Evolutionary conservation across 2,888 invertebrate species (phyloP).

Genomic region (Gortyna flavago): DNA sequence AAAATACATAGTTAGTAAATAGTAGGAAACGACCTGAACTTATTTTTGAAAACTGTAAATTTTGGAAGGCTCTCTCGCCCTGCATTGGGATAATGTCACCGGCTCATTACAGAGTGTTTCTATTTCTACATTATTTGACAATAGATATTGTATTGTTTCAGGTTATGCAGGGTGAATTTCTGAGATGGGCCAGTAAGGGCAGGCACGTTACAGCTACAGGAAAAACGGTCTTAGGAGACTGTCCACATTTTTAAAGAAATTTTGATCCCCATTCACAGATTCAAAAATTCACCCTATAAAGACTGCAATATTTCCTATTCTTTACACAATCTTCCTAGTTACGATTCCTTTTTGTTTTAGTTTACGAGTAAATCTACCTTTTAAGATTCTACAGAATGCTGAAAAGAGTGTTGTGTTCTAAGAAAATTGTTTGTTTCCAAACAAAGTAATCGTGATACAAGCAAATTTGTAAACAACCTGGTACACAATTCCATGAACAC

Average conservation of each 20-base stretch:
- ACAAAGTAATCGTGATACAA: slow-evolving; percentile 33
- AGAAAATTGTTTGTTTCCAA: slow-evolving; percentile 33
- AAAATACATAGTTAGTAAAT: too few relatives aligned
- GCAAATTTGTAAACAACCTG: slow-evolving; percentile 50
- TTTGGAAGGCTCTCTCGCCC: background rate
- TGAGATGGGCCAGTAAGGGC: background rate
- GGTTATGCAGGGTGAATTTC: background rate
- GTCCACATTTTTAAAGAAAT: background rate
- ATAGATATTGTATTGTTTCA: background rate
- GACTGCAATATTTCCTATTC: background rate
- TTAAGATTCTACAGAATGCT: background rate
- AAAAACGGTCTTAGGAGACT: background rate
- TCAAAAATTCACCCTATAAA: background rate
- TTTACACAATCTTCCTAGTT: background rate
- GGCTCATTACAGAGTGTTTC: background rate
- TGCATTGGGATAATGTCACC: background rate
- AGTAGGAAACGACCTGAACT: too few relatives aligned
- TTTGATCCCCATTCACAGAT: background rate
- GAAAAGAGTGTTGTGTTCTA: slow-evolving; percentile 7
- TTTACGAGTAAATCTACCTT: background rate
- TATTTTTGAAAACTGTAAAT: background rate
- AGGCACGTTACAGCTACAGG: background rate
- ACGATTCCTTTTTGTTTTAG: background rate
- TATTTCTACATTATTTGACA: background rate
- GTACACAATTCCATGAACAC: slow-evolving; percentile 52